A percentile compares a stretch with the other conserved stretches of the same genome.
phyloP scores from a whole-genome alignment of 1,140 invertebrate genomes.

The Samia ricini region DNA sequence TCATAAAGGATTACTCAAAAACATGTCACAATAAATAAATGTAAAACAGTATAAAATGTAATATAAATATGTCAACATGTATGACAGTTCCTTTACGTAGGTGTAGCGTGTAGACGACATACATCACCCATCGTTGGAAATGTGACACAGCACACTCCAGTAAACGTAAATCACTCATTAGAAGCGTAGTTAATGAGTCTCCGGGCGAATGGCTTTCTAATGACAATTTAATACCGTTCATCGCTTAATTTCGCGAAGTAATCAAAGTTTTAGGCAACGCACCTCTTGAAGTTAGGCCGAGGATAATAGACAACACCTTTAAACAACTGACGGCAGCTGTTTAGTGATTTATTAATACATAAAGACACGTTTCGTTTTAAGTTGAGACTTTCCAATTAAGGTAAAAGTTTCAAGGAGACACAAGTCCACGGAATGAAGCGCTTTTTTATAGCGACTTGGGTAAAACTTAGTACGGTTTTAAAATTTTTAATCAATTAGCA shows the following conservation, averaged over 20 bases:
- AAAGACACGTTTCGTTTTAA: background rate
- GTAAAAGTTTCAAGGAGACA: background rate
- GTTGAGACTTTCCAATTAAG: background rate
- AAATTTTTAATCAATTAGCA: background rate
- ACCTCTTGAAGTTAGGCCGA: constrained; percentile 30
- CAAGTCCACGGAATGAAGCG: background rate
- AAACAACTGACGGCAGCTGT: constrained; percentile 29
- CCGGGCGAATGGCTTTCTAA: constrained; percentile 45
- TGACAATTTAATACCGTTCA: constrained; percentile 57
- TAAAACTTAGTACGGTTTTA: background rate
- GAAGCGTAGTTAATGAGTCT: constrained; percentile 42
- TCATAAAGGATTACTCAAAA: background rate
- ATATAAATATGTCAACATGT: background rate
- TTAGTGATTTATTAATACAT: constrained; percentile 32
- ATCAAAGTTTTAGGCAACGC: constrained; percentile 41
- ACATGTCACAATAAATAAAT: too few species aligned
- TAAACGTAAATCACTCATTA: constrained; percentile 58
- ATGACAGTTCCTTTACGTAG: background rate
- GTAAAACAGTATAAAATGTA: background rate
- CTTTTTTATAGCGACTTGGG: background rate
- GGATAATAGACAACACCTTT: constrained; percentile 42
- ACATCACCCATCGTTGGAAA: constrained; percentile 25
- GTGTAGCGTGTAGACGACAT: constrained; percentile 19
- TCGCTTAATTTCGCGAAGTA: constrained; percentile 44
- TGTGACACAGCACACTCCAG: constrained; percentile 41